Base-by-base conservation (phyloP, 1,140 invertebrate species). In the Lordiphosa clarofinis region DNA sequence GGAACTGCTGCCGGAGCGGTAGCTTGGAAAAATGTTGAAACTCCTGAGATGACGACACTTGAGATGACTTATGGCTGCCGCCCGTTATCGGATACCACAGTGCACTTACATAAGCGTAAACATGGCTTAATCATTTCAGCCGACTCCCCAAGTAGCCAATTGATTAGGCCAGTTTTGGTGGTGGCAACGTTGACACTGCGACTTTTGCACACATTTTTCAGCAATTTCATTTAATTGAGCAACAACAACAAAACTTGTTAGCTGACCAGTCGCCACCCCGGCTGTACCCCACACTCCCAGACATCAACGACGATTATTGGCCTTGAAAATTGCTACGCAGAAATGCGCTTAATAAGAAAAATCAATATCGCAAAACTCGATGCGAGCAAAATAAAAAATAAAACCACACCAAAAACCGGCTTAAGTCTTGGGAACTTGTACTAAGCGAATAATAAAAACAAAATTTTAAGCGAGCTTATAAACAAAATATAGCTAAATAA, bases 261-360 rank as follows among this genome's bases (percentile, higher is more conserved):
- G 59, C 44, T 11, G 24, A 28, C 44, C 56, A 35, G 6, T 24
- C 19, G 11, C 13, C 36, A 33, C 4, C 46, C 40, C 50, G 39
- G 37, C 31, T 35, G n/a, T n/a, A n/a, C 19, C 12, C 37, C 50
- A 13, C 37, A 5, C 10, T 46, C 9, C 39, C 49, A 15, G 13
- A 10, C 11, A 43, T 15, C 2, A 21, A 39, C 54, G 33, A 59
- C 59, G 70, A 73, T 61, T 73, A 58, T 81, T 82, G 78, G 78
- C 78, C 78, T 82, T 82, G 78, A 82, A 82, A 78, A 84, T 73
- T 62, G 68, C 63, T 73, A 70, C 76, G 76, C 76, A 82, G 76
- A 84, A 82, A 82, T 78, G 76, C 78, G 78, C 78, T 82, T 82
- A 84, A 82, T 82, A 82, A 60, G 69, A 82, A 82, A 82, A 82